A percentile compares a stretch with the other conserved stretches of the same genome.
These are phyloP conservation scores for Erynnis tages DNA, from an alignment of 2,888 invertebrate species.

Conservation along the genomic window DNA sequence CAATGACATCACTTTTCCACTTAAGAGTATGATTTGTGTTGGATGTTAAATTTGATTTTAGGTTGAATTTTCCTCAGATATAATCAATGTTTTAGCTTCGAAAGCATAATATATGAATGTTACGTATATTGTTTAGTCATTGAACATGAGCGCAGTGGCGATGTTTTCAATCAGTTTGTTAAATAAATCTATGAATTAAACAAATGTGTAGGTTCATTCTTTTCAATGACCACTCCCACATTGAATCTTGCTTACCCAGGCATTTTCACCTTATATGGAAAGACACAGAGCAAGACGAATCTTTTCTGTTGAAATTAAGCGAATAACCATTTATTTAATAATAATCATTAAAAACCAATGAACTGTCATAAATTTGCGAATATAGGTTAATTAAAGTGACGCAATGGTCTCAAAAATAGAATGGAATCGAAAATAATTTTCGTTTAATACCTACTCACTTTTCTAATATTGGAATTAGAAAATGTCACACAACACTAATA, in stretches of 20 bases:
- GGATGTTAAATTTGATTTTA: too few relatives aligned
- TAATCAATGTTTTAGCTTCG: too few relatives aligned
- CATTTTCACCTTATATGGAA: constrained; percentile 52
- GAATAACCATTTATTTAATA: too few relatives aligned
- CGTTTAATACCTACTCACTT: constrained; percentile 9
- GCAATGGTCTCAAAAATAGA: constrained; percentile 22
- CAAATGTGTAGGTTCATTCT: constrained; percentile 45
- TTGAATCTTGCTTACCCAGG: constrained; percentile 74
- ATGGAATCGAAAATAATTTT: neutral
- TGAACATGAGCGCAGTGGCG: constrained; percentile 8
- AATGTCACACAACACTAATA: too few relatives aligned
- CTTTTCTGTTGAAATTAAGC: constrained; percentile 58
- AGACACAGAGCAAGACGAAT: constrained; percentile 29
- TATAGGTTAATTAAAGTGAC: constrained; percentile 1
- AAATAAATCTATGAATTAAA: constrained; percentile 12
- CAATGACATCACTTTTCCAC: too few relatives aligned
- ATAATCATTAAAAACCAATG: constrained; percentile 23
- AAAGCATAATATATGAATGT: too few relatives aligned
- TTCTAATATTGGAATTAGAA: too few relatives aligned
- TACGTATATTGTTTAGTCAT: constrained; percentile 5
- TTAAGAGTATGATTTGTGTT: too few relatives aligned
- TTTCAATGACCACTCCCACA: constrained; percentile 65
- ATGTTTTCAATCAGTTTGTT: constrained; percentile 1
- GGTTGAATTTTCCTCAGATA: too few relatives aligned
- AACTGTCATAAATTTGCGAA: neutral